Conservation (phyloP, 2,888 invertebrate genomes). For the Crossocerus cetratus region DNA sequence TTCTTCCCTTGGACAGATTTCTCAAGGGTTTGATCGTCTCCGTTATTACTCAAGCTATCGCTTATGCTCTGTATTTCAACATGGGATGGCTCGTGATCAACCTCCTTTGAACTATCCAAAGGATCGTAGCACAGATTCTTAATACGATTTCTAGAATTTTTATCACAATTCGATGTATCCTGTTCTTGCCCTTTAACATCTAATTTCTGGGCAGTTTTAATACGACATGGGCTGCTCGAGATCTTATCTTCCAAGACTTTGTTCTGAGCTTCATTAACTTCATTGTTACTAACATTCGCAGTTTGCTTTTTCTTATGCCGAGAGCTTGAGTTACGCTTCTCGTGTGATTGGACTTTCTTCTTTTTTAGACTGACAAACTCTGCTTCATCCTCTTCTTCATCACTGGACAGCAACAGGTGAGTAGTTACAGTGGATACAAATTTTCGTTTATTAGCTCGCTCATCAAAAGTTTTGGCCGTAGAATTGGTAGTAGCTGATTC, state of each 20-base stretch:
- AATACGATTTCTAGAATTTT: no score
- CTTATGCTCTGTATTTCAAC: no score
- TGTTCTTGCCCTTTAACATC: no score
- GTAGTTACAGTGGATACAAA: slow-evolving; percentile 32
- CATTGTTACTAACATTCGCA: no score
- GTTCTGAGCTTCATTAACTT: background rate
- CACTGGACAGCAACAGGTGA: slow-evolving; percentile 30
- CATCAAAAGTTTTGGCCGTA: slow-evolving; percentile 31
- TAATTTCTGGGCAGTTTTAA: no score
- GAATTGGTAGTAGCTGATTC: slow-evolving; percentile 35
- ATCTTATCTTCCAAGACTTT: slow-evolving; percentile 2
- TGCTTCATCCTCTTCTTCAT: slow-evolving; percentile 51
- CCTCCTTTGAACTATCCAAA: no score
- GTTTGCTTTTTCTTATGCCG: background rate
- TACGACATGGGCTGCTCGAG: no score
- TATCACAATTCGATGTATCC: no score
- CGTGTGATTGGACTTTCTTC: slow-evolving; percentile 34
- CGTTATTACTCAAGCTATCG: background rate
- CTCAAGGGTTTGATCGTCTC: slow-evolving; percentile 11
- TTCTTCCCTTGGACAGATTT: slow-evolving; percentile 12
- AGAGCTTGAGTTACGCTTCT: slow-evolving; percentile 8
- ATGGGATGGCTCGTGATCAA: no score
- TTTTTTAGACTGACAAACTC: slow-evolving; percentile 42
- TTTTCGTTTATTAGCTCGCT: slow-evolving; percentile 59
- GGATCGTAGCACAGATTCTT: no score